Evolutionary conservation across 2,888 invertebrate genomes (phyloP).

Genomic region (Exocentrus adspersus): DNA sequence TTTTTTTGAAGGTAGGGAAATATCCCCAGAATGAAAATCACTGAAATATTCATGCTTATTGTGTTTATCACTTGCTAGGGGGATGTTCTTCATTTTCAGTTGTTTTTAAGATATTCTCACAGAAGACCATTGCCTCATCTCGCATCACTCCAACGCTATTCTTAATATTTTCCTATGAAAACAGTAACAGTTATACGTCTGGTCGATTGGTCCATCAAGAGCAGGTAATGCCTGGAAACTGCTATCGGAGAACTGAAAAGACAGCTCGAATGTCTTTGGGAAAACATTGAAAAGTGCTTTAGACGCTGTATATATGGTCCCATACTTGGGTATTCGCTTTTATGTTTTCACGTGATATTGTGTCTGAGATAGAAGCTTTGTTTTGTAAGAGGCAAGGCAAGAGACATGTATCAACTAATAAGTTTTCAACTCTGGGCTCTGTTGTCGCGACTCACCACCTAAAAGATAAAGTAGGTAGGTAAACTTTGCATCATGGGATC

Average conservation of each 20-base stretch:
- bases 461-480: conserved; percentile 11
- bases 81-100: not conserved
- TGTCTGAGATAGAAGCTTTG: conserved; percentile 33
- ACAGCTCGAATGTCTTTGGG: conserved; percentile 20
- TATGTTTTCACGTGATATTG: conserved; percentile 28
- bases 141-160: not conserved
- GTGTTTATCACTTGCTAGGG: no score
- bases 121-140: not conserved
- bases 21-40: no score
- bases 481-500: not conserved
- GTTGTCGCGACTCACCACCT: no score
- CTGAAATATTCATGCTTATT: no score
- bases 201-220: conserved; percentile 25
- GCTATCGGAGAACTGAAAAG: conserved; percentile 34
- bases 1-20: no score
- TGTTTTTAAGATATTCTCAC: not conserved
- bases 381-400: conserved; percentile 28
- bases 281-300: conserved; percentile 40
- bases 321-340: conserved; percentile 37
- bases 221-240: conserved; percentile 29
- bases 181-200: not conserved
- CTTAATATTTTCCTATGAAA: not conserved
- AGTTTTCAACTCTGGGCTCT: conserved; percentile 2
- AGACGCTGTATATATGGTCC: conserved; percentile 20
- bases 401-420: conserved; percentile 11